These are phyloP conservation scores for Standfussiana lucernea DNA, from an alignment of 2,888 invertebrate species.

Conservation along the genomic window DNA sequence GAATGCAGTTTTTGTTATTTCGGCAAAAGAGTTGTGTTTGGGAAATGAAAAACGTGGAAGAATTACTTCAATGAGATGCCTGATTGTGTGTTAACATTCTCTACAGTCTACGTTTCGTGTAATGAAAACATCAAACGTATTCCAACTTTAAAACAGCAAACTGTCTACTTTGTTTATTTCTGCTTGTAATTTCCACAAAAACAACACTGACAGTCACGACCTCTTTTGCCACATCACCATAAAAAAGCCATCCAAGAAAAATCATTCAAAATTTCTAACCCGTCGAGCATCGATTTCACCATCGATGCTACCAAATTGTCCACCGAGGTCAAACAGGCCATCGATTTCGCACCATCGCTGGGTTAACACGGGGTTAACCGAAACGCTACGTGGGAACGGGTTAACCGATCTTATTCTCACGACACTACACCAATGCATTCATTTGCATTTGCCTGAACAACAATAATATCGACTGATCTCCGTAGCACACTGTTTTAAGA, in stretches of 20 bases:
- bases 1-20: slow-evolving; percentile 57
- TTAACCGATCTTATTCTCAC: slow-evolving; percentile 80
- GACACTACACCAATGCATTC: slow-evolving; percentile 73
- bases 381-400: slow-evolving; percentile 81
- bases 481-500: slow-evolving; percentile 50
- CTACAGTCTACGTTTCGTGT: not conserved
- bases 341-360: slow-evolving; percentile 79
- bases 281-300: slow-evolving; percentile 40
- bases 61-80: slow-evolving; percentile 9
- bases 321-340: slow-evolving; percentile 64
- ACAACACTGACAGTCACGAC: slow-evolving; percentile 26
- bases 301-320: slow-evolving; percentile 69
- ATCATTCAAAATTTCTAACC: slow-evolving; percentile 49
- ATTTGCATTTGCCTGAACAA: slow-evolving; percentile 80
- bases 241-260: slow-evolving; percentile 39
- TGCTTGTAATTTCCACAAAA: not conserved
- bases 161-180: not conserved
- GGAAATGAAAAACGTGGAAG: slow-evolving; percentile 21
- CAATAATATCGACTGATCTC: slow-evolving; percentile 76
- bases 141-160: not conserved
- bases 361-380: slow-evolving; percentile 82
- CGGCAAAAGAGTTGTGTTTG: slow-evolving; percentile 27
- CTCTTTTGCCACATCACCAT: slow-evolving; percentile 13
- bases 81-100: slow-evolving; percentile 25
- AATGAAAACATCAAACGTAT: slow-evolving; percentile 18